Evolutionary conservation across 2,797 vertebrate genomes (phyloP).

Genomic region (Nyctalus aviator): DNA sequence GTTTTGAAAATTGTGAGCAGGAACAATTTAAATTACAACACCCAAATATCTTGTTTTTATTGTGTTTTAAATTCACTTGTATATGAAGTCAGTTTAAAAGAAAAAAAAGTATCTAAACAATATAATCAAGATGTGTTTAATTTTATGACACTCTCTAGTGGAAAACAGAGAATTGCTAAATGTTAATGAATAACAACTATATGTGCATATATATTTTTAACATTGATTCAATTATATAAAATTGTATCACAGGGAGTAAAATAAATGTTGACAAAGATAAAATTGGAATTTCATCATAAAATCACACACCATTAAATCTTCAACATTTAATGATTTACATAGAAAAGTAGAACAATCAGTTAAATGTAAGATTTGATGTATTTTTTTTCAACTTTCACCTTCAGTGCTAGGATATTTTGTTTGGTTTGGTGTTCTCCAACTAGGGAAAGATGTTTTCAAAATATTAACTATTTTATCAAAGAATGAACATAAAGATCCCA

Average conservation of each 20-base stretch:
- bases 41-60: neutral
- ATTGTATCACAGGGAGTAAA: neutral
- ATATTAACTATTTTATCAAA: neutral
- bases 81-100: neutral
- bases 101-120: neutral
- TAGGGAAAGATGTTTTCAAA: neutral
- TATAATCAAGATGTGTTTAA: neutral
- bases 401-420: neutral
- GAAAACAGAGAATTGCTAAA: constrained; percentile 6
- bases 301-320: neutral
- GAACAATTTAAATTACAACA: constrained; percentile 69
- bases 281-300: neutral
- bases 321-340: neutral
- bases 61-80: neutral
- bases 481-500: neutral
- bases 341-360: neutral
- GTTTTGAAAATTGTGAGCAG: constrained; percentile 34
- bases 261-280: neutral
- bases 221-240: neutral
- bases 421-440: neutral
- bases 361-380: neutral
- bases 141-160: neutral
- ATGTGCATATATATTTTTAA: neutral
- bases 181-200: neutral
- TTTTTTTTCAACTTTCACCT: neutral